These are phyloP conservation scores for Sthenelais limicola DNA, from an alignment of 2,888 invertebrate species.

Conservation along the genomic window DNA sequence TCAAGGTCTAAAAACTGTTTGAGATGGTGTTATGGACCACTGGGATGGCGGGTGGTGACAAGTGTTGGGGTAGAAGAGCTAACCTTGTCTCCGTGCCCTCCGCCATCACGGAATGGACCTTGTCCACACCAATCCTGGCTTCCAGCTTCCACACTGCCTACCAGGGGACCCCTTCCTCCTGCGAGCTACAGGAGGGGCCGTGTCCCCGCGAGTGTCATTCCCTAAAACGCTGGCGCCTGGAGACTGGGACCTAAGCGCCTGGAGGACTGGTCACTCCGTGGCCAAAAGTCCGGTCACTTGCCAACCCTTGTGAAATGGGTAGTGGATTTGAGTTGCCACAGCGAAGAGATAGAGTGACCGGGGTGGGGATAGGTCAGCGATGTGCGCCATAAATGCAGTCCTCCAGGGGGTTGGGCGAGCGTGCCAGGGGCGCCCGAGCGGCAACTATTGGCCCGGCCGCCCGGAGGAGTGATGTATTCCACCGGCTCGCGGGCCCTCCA, in stretches of 20 bases:
- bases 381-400: conserved; percentile 1
- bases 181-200: too few relatives aligned
- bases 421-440: background rate
- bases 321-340: background rate
- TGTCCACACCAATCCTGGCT: too few relatives aligned
- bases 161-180: too few relatives aligned
- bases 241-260: too few relatives aligned
- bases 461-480: conserved; percentile 30
- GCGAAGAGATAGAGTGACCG: conserved; percentile 31
- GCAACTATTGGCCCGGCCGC: background rate
- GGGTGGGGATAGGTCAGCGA: conserved; percentile 12
- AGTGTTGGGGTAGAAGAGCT: too few relatives aligned
- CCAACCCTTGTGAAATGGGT: background rate
- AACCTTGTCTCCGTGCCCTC: too few relatives aligned
- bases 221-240: conserved; percentile 5
- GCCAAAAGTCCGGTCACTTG: background rate
- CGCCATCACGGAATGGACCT: too few relatives aligned
- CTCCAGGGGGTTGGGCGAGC: conserved; percentile 1
- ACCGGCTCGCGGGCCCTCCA: conserved; percentile 29
- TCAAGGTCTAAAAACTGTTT: too few relatives aligned
- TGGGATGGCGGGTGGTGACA: too few relatives aligned
- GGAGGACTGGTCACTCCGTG: too few relatives aligned
- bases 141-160: too few relatives aligned
- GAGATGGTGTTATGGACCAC: too few relatives aligned
- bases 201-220: conserved; percentile 22